These are phyloP conservation scores for Candoia aspera DNA, from an alignment of 2,113 vertebrate genomes.

Conservation along the genomic window DNA sequence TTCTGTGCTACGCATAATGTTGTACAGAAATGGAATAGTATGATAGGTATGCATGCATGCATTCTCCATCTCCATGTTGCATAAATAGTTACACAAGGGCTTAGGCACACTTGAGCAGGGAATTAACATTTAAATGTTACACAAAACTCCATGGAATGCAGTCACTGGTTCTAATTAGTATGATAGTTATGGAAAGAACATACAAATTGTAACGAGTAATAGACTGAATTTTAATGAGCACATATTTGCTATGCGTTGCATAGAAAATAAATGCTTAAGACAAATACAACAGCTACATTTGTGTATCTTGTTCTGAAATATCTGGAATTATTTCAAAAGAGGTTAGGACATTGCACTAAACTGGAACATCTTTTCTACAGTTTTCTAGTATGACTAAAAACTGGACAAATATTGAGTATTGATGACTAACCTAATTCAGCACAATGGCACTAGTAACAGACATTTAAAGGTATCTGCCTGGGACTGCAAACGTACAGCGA, in stretches of 20 bases:
- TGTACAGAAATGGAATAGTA: neutral
- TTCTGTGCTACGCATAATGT: neutral
- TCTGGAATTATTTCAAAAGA: neutral
- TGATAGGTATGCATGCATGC: neutral
- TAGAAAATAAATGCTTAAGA: neutral
- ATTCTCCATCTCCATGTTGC: neutral
- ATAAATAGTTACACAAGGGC: neutral
- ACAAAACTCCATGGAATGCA: neutral
- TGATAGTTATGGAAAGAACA: neutral
- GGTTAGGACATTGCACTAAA: neutral
- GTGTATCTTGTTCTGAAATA: neutral
- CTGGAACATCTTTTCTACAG: neutral
- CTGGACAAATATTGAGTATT: neutral
- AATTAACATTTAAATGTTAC: neutral
- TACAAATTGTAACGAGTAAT: neutral
- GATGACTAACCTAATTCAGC: neutral
- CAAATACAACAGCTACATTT: neutral
- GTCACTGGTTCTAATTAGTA: neutral
- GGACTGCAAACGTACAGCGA: neutral
- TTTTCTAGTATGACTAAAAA: neutral
- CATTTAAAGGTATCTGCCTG: neutral
- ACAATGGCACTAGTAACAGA: neutral
- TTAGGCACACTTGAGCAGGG: neutral
- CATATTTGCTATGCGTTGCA: neutral
- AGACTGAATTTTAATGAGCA: neutral